These are phyloP conservation scores for Suncus etruscus DNA, from an alignment of 2,113 vertebrate genomes.

Conservation along the genomic window DNA sequence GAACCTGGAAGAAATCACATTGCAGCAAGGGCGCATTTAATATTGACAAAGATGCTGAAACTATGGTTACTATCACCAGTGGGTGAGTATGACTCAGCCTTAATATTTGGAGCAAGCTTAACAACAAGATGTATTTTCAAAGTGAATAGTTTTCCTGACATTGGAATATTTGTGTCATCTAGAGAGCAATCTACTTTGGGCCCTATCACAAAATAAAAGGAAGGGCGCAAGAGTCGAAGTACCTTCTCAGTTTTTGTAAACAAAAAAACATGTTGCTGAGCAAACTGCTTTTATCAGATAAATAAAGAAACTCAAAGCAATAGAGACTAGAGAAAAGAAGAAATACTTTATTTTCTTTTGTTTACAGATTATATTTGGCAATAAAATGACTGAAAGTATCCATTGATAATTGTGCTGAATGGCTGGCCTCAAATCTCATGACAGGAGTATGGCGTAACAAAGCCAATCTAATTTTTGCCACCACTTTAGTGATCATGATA, in stretches of 20 bases:
- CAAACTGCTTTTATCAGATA: too few species aligned
- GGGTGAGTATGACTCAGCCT: too few species aligned
- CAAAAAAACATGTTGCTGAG: background rate
- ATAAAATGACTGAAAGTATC: slow-evolving; percentile 60
- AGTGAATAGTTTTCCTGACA: too few species aligned
- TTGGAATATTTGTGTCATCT: too few species aligned
- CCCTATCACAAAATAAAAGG: too few species aligned
- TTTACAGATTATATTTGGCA: slow-evolving; percentile 66
- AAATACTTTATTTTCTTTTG: slow-evolving; percentile 4
- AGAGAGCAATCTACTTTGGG: too few species aligned
- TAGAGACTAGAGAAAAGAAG: slow-evolving; percentile 1
- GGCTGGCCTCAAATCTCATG: slow-evolving; percentile 61
- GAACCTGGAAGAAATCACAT: too few species aligned
- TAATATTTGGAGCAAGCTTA: too few species aligned
- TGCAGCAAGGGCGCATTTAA: too few species aligned
- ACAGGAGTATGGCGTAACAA: slow-evolving; percentile 35
- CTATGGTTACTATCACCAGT: too few species aligned
- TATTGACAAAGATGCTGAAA: too few species aligned
- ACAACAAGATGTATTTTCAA: too few species aligned
- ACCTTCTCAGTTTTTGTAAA: background rate
- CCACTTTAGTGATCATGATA: slow-evolving; percentile 42
- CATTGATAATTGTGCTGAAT: slow-evolving; percentile 70
- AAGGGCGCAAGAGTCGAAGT: background rate
- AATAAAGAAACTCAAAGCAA: background rate
- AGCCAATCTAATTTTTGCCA: slow-evolving; percentile 50